Conservation (phyloP, 2,888 invertebrate species). For the Carabus problematicus region DNA sequence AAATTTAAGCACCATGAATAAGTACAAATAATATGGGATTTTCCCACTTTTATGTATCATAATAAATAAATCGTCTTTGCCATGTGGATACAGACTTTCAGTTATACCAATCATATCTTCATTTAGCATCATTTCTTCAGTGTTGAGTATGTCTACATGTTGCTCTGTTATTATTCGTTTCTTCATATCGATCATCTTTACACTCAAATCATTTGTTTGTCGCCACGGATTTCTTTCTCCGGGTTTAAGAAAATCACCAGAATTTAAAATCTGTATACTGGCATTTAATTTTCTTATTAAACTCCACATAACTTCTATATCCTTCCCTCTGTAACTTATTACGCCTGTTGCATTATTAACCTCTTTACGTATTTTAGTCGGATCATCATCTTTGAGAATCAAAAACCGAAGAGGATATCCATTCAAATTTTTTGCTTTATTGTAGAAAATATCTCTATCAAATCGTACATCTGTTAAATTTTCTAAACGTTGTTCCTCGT, state of each 20-base stretch:
- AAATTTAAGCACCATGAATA: conserved; percentile 26
- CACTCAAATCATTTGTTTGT: conserved; percentile 22
- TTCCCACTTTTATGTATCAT: conserved; percentile 17
- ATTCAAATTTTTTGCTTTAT: conserved; percentile 34
- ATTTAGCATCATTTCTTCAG: conserved; percentile 36
- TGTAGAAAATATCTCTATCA: conserved; percentile 22
- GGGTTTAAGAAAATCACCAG: conserved; percentile 15
- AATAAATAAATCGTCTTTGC: conserved; percentile 33
- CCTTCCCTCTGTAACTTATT: conserved; percentile 21
- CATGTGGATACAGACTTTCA: conserved; percentile 37
- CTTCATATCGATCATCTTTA: conserved; percentile 14
- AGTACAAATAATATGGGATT: conserved; percentile 33
- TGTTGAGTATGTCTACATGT: conserved; percentile 32
- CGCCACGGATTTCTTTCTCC: conserved; percentile 40
- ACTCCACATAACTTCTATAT: conserved; percentile 28
- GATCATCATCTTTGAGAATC: conserved; percentile 33
- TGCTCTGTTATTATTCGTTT: conserved; percentile 20
- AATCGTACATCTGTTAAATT: conserved; percentile 24
- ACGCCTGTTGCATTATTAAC: background rate
- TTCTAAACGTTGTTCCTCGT: conserved; percentile 9
- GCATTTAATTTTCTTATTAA: conserved; percentile 28
- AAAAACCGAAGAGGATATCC: conserved; percentile 25
- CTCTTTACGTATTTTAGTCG: conserved; percentile 17
- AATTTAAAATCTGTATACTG: conserved; percentile 16
- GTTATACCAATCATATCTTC: conserved; percentile 32